Base-by-base conservation (phyloP, 2,888 invertebrate genomes). In the Conomelus anceps region DNA sequence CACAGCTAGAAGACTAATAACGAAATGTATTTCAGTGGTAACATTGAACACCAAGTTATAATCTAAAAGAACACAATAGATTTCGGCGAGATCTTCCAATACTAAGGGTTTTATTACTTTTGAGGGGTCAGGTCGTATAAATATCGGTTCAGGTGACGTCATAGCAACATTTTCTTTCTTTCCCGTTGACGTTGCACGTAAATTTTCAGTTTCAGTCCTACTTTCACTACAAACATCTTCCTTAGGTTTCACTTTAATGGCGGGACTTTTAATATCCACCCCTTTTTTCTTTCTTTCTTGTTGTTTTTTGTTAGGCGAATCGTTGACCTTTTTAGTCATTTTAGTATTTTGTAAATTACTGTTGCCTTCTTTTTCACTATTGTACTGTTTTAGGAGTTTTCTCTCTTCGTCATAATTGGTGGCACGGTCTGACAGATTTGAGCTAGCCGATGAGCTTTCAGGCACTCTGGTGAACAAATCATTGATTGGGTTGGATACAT, bases 21-120 rank as follows among this genome's bases (percentile, higher is more conserved):
- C 22, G 86, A 90, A 90, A 84, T 90, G 89, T 7, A 91, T 34
- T 86, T 91, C 91, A 63, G 89, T 34, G 24, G 89, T 90, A 23
- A 91, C 63, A 89, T 91, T 91, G 23, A 90, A 89, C 23, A 91
- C 88, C n/a, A 91, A 88, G 87, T 91, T 90, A 29, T 85, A 87
- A 22, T 91, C 90, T 23, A 91, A 88, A n/a, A 90, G 88, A 0
- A 88, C 87, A 26, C 90, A 88, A 34, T 91, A 91, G 0, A 91
- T 86, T 22, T 23, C 41, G 13, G 89, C 90, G n/a, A 91, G 24
- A 87, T 88, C 84, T 20, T n/a, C 24, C 22, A 90, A 29, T 22
- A 85, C 29, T 13, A 86, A 63, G 20, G 22, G 0, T 41, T 23
- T 41, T 17, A n/a, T 89, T 0, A 90, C 88, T 86, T 86, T 84